Conservation (phyloP, 2,113 vertebrate species). For the Tenebrosternarchus preto region DNA sequence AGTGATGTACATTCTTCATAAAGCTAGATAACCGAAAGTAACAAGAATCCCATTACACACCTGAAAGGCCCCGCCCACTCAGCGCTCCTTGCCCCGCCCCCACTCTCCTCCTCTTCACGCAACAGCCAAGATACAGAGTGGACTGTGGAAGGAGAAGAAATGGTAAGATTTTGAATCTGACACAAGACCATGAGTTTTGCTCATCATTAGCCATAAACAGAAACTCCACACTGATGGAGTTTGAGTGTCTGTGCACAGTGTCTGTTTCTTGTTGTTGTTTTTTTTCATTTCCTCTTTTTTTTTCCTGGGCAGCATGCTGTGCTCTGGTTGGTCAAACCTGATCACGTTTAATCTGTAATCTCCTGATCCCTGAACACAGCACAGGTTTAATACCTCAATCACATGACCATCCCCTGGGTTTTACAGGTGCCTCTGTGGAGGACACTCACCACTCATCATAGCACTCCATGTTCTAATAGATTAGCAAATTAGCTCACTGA, state of each 20-base stretch:
- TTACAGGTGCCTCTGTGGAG: conserved; percentile 28
- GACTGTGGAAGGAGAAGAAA: conserved; percentile 9
- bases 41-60: conserved; percentile 99
- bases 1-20: conserved; percentile 86
- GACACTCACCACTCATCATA: conserved; percentile 38
- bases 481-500: too few species aligned
- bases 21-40: conserved; percentile 92
- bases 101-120: conserved; percentile 19
- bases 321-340: conserved; percentile 64
- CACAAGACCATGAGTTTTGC: neutral
- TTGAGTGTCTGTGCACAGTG: too few species aligned
- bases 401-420: conserved; percentile 62
- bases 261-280: too few species aligned
- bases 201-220: neutral
- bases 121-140: conserved; percentile 31
- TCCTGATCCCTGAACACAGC: conserved; percentile 64
- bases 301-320: conserved; percentile 36
- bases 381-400: conserved; percentile 66
- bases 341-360: conserved; percentile 76
- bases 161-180: conserved; percentile 38
- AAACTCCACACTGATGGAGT: neutral
- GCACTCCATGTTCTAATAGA: conserved; percentile 6
- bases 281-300: too few species aligned
- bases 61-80: conserved; percentile 74
- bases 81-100: neutral